Evolutionary conservation across 2,113 vertebrate genomes (phyloP).

Genomic region (Vidua chalybeata): DNA sequence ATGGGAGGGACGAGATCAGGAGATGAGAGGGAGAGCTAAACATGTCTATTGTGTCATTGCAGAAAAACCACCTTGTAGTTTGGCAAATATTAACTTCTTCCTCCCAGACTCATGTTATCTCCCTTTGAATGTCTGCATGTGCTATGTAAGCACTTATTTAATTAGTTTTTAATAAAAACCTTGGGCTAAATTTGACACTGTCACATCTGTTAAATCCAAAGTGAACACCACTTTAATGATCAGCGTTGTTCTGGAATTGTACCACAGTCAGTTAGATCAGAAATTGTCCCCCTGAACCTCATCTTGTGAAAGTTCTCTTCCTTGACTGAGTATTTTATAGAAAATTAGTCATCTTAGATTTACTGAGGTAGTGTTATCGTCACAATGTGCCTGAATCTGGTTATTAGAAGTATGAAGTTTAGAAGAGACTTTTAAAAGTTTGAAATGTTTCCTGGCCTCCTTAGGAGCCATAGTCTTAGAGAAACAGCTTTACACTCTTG

Average conservation of each 20-base stretch:
- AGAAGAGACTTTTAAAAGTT: neutral
- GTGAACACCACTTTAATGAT: neutral
- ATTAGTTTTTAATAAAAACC: neutral
- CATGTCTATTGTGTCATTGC: neutral
- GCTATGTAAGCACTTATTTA: neutral
- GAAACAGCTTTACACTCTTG: neutral
- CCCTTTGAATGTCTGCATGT: neutral
- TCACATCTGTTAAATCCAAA: neutral
- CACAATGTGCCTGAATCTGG: neutral
- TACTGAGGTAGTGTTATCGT: neutral
- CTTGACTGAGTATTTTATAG: neutral
- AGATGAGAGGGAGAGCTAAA: neutral
- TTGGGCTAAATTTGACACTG: neutral
- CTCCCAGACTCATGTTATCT: neutral
- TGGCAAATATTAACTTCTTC: neutral
- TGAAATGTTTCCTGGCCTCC: neutral
- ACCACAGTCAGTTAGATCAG: neutral
- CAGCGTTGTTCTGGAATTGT: neutral
- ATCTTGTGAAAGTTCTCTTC: neutral
- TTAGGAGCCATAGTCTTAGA: neutral
- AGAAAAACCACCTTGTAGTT: neutral
- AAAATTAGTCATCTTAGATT: neutral
- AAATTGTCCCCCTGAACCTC: neutral
- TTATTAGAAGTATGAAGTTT: neutral
- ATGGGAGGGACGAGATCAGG: neutral